Evolutionary conservation across 2,797 vertebrate species (phyloP).

Genomic region (Emys orbicularis): DNA sequence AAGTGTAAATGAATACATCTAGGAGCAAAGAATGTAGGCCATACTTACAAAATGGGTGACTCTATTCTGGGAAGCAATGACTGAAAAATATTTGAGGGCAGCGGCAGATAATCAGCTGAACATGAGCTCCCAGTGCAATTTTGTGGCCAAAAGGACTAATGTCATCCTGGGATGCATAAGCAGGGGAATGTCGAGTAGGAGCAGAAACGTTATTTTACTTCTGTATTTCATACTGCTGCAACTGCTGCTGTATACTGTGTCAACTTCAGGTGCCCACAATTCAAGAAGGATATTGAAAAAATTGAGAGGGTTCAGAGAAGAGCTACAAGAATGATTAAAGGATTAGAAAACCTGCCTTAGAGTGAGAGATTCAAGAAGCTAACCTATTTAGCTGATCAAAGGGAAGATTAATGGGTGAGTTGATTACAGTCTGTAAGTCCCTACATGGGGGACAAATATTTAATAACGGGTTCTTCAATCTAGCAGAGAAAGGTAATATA

Average conservation of each 20-base stretch:
- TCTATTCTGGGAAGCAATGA: neutral
- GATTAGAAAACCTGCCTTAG: neutral
- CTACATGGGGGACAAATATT: neutral
- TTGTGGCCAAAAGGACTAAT: neutral
- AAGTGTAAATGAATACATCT: neutral
- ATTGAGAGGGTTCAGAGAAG: neutral
- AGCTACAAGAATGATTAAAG: neutral
- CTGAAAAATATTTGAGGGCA: neutral
- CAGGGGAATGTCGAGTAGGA: neutral
- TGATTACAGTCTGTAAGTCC: neutral
- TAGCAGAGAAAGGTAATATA: neutral
- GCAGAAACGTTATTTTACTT: neutral
- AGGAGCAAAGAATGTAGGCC: neutral
- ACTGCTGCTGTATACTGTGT: neutral
- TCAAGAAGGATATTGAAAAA: neutral
- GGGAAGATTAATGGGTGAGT: neutral
- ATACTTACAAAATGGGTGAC: neutral
- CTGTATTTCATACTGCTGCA: neutral
- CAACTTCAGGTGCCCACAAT: neutral
- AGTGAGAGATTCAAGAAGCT: neutral
- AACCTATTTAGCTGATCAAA: neutral
- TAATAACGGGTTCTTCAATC: neutral
- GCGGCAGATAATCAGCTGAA: neutral
- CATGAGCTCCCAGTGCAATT: neutral
- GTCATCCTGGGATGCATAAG: neutral